Evolutionary conservation across 2,888 invertebrate genomes (phyloP).

Genomic region (Bedellia somnulentella): DNA sequence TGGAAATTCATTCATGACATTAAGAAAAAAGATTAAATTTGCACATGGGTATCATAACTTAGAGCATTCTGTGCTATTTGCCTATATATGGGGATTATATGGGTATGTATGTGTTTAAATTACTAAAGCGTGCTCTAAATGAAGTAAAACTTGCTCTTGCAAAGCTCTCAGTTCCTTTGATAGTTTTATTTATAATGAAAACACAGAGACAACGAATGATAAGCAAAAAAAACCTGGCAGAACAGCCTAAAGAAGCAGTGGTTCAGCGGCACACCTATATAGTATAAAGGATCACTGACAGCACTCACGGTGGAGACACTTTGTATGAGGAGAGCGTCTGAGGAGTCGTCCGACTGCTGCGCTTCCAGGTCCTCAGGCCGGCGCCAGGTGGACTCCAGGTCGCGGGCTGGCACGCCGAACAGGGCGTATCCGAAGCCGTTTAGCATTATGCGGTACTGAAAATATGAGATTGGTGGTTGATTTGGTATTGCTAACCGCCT

Average conservation of each 20-base stretch:
- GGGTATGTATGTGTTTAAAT: too few species aligned
- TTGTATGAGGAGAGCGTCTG: constrained; percentile 60
- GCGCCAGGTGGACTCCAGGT: constrained; percentile 73
- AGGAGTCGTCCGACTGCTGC: constrained; percentile 42
- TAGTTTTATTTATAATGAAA: too few species aligned
- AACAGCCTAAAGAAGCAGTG: neutral
- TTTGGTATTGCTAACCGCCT: too few species aligned
- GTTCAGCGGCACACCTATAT: constrained; percentile 16
- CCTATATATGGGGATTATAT: too few species aligned
- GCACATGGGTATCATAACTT: too few species aligned
- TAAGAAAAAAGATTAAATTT: too few species aligned
- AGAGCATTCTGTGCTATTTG: too few species aligned
- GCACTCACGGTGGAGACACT: constrained; percentile 63
- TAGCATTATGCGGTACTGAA: constrained; percentile 81
- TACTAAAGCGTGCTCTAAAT: too few species aligned
- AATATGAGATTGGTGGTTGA: too few species aligned
- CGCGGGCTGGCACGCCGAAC: constrained; percentile 74
- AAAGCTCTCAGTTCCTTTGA: too few species aligned
- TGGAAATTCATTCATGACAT: too few species aligned
- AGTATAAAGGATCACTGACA: constrained; percentile 42
- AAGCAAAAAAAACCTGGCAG: neutral
- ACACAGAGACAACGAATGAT: neutral
- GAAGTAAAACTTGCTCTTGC: too few species aligned
- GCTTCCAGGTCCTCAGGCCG: constrained; percentile 60
- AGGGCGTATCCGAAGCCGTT: constrained; percentile 81